Evolutionary conservation across 1,140 invertebrate species (phyloP), one percentile per base, ranked within the genome.

Genomic region (Solen grandis): DNA sequence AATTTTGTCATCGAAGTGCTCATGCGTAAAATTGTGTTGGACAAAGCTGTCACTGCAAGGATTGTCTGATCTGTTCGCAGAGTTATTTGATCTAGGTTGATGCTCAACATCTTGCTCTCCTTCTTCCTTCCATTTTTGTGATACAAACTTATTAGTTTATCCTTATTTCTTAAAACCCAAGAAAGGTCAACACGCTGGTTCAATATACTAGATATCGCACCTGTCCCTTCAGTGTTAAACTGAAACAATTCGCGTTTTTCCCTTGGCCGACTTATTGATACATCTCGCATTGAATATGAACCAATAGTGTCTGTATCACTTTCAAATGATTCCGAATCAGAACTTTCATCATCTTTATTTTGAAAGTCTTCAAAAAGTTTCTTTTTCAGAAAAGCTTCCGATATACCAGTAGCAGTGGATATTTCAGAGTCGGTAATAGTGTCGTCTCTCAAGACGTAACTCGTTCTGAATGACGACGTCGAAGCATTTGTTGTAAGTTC

Each of bases 121-220:
- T 78, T 78, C 27, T 60, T 78, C 31, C 69, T 46, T 0, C 75
- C 75, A 35, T 78, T 78, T 68, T 65, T 78, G 27, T 78, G 75
- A 38, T 78, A 78, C 13, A 69, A 14, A 46, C 69, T 50, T 60
- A 68, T 31, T 22, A 46, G 31, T 69, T 68, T 78, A 60, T 78
- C 65, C 46, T 78, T 78, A 31, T 19, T 35, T 46, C 75, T 55
- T 31, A 25, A 36, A 1, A 78, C 60, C 65, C 63, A 59, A 27
- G 41, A 68, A 25, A 69, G 75, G 33, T 62, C 65, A 38, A 36
- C 54, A 5, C 38, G 50, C 14, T 38, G n/a, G 14, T 22, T 10
- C 33, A 55, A 14, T 8, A 78, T 78, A 31, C 63, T 35, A 8
- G 29, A 25, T 10, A 78, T 69, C 14, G 63, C 75, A 54, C 75